Evolutionary conservation across 2,888 invertebrate species (phyloP), one percentile per base, ranked within the genome.

Genomic region (Xestia xanthographa): DNA sequence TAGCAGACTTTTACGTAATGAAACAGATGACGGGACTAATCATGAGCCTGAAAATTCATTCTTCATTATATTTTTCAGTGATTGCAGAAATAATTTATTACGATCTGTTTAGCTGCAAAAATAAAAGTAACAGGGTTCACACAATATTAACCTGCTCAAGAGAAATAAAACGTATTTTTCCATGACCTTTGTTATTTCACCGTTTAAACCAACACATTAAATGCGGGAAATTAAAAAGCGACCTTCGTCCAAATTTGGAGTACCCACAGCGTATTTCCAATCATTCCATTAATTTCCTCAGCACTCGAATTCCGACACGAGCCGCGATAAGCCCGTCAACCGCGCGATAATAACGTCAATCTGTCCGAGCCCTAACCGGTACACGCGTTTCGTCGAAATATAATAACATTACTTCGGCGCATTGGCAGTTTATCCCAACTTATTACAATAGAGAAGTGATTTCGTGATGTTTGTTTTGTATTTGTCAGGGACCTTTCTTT

Each of bases 231-330:
- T 84, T 82, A 83, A 67, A 70, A 68, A 70, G 53, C 45, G 66
- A 79, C 84, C 74, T 74, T 74, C 70, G 63, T 67, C 58, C 84
- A 50, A 70, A 63, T 67, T n/a, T 67, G 41, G n/a, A 70, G 43
- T 70, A 34, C 76, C 45, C 20, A 63, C 58, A 56, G 20, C 50
- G 38, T 65, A 14, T 68, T 82, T 71, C 43, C 84, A 75, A 82
- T 84, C 74, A 79, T 68, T 84, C 65, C 82, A 75, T 84, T 82
- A 80, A 82, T 82, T 82, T 82, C 84, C 82, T 72, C 29, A 0
- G 9, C 84, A 83, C 84, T 84, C 75, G 50, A 68, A 50, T 62
- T 67, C 45, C 63, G 74, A 71, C 80, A 68, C 56, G 48, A 45
- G 48, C 34, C 48, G 48, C 67, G 82, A 84, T 82, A 82, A 82